These are phyloP conservation scores for Elanoides forficatus DNA, from an alignment of 2,113 vertebrate species.

Conservation along the genomic window DNA sequence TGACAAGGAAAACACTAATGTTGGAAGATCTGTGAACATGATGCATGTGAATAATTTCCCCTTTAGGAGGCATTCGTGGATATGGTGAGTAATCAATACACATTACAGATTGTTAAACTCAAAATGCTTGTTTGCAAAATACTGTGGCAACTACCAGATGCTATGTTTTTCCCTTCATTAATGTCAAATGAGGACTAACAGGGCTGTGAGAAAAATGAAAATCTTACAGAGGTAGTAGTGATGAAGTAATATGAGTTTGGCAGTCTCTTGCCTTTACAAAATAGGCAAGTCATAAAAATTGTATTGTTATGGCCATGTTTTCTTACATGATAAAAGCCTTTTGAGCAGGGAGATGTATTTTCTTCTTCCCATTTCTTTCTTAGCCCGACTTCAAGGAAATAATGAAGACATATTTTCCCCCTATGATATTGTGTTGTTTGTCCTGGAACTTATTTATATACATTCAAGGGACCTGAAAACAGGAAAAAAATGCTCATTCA, in stretches of 20 bases:
- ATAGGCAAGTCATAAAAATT: background rate
- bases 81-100: slow-evolving; percentile 89
- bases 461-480: background rate
- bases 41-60: slow-evolving; percentile 95
- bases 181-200: background rate
- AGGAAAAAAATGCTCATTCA: background rate
- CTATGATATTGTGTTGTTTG: background rate
- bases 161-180: background rate
- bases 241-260: slow-evolving; percentile 15
- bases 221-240: background rate
- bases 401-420: background rate
- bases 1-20: slow-evolving; percentile 75
- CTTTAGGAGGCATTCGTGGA: slow-evolving; percentile 98
- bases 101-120: slow-evolving; percentile 43
- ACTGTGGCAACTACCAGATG: slow-evolving; percentile 39
- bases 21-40: slow-evolving; percentile 83
- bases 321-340: background rate
- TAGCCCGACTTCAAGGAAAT: background rate
- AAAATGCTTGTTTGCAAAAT: slow-evolving; percentile 59
- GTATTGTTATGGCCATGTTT: background rate
- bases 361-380: background rate
- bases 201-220: background rate
- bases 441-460: background rate
- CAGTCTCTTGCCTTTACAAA: background rate
- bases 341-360: background rate